A percentile compares a stretch with the other conserved stretches of the same genome.
These are phyloP conservation scores for Gorsachius goisagi DNA, from an alignment of 2,113 vertebrate species.

Conservation along the genomic window DNA sequence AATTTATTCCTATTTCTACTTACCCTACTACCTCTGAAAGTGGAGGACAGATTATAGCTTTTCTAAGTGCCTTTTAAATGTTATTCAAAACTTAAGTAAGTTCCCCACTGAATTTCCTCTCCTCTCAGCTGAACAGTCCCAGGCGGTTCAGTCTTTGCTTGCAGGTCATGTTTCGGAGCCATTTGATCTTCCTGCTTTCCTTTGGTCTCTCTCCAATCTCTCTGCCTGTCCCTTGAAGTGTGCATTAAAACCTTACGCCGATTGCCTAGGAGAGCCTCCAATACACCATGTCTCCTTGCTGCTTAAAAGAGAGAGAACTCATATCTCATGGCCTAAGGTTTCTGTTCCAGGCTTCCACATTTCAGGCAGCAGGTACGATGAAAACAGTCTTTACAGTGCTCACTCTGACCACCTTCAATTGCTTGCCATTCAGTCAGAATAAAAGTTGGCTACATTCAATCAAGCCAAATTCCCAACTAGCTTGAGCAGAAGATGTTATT, in stretches of 20 bases:
- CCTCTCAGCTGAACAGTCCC: background rate
- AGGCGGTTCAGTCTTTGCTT: slow-evolving; percentile 21
- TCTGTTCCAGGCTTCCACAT: background rate
- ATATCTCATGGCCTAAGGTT: background rate
- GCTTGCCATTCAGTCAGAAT: background rate
- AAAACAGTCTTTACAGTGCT: background rate
- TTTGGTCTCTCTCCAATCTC: slow-evolving; percentile 15
- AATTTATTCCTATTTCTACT: slow-evolving; percentile 8
- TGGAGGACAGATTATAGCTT: background rate
- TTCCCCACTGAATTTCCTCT: slow-evolving; percentile 6
- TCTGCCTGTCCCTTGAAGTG: slow-evolving; percentile 8
- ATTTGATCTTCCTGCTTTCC: slow-evolving; percentile 28
- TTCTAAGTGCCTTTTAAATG: slow-evolving; percentile 1
- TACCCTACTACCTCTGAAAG: background rate
- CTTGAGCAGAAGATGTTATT: background rate
- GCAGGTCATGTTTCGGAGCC: background rate
- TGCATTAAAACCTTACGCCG: background rate
- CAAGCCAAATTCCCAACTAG: background rate
- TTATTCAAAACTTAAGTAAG: slow-evolving; percentile 41
- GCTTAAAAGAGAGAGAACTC: background rate
- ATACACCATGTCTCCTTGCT: background rate
- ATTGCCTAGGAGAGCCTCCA: slow-evolving; percentile 10
- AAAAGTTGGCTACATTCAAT: background rate
- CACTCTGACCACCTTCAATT: background rate
- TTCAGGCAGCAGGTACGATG: background rate